Evolutionary conservation across 1,140 invertebrate species (phyloP), one percentile per base, ranked within the genome.

Genomic region (Drosophila prosaltans): DNA sequence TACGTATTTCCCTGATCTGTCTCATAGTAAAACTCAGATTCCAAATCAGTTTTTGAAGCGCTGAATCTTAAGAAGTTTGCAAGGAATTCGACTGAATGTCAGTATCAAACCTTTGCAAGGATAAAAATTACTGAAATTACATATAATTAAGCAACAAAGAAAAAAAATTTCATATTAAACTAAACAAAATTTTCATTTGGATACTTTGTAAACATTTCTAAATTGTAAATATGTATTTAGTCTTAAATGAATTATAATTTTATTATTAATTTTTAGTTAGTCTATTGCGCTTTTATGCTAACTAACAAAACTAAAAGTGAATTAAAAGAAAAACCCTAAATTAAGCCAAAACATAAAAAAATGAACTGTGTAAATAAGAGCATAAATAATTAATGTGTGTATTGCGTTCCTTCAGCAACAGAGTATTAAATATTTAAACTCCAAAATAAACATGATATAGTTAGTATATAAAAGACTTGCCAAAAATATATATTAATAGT

Each of bases 401-500:
- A 43, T 58, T 48, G 75, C 62, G 83, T 86, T 77, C 80, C 48
- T 69, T 59, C 36, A 72, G 21, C 61, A 65, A 65, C 63, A 63
- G 26, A 9, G 10, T 61, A 59, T 65, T 36, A 45, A 43, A 21
- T 60, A 69, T 66, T 59, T 26, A 73, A 64, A 58, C 30, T 74
- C 55, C 16, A 57, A 71, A 66, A 40, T 66, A 61, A 71, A 70
- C 36, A 51, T 65, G 16, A 48, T 48, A 24, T 88, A 88, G 76
- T 64, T 88, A 80, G 72, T 80, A 73, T 78, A 72, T 77, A 73
- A 74, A 83, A 69, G 72, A 81, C 81, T 81, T 70, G 62, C 69
- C 57, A 59, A 30, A 65, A 78, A 16, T 16, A 16, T 16, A 16
- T 16, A 16, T 16, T 78, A 76, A 68, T 63, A 78, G 5, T 26